These are phyloP conservation scores for Lasioglossum albipes DNA, from an alignment of 1,140 invertebrate genomes.

Conservation along the genomic window DNA sequence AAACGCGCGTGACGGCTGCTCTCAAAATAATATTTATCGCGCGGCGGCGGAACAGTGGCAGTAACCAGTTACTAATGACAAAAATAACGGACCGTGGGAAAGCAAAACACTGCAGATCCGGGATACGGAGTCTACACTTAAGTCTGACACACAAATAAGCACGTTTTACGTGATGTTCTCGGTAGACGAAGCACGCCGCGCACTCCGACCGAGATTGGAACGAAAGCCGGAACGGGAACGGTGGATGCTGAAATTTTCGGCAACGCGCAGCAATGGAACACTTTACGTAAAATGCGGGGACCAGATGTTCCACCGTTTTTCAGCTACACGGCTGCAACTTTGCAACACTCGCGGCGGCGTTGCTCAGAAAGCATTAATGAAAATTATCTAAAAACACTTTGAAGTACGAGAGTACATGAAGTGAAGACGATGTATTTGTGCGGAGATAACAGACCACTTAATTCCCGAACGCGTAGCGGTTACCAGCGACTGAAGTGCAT, in stretches of 20 bases:
- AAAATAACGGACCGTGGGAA: slow-evolving; percentile 3
- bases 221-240: too few species aligned
- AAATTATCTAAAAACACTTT: background rate
- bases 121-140: slow-evolving; percentile 16
- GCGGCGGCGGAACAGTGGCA: background rate
- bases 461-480: background rate
- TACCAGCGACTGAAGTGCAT: background rate
- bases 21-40: slow-evolving; percentile 5
- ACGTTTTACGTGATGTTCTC: background rate
- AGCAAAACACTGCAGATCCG: slow-evolving; percentile 5
- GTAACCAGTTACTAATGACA: background rate
- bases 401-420: background rate
- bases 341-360: too few species aligned
- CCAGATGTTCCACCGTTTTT: too few species aligned
- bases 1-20: background rate
- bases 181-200: background rate
- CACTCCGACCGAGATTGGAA: background rate
- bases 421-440: background rate
- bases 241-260: too few species aligned
- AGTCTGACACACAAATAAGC: slow-evolving; percentile 14
- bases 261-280: too few species aligned
- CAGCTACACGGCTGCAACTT: too few species aligned
- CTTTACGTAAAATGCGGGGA: too few species aligned
- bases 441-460: background rate
- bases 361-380: too few species aligned